These are phyloP conservation scores for Gambusia holbrooki DNA, from an alignment of 2,113 vertebrate species.

Conservation along the genomic window DNA sequence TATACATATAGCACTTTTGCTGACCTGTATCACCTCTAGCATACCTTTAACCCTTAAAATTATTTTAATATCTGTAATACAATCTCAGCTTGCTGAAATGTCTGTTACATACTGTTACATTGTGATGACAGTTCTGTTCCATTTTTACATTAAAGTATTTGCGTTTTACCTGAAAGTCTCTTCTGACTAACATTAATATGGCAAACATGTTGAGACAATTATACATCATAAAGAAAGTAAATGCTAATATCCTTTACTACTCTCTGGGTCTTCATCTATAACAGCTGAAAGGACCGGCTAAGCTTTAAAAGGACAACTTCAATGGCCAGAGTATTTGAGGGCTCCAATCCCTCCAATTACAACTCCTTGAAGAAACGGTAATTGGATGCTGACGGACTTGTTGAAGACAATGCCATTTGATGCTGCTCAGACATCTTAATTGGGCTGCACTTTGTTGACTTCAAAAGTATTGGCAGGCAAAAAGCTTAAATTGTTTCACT, in stretches of 20 bases:
- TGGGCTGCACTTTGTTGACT: background rate
- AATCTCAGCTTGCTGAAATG: background rate
- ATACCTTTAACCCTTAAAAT: too few species aligned
- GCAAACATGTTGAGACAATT: background rate
- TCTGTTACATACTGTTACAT: too few species aligned
- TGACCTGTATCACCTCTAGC: too few species aligned
- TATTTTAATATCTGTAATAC: too few species aligned
- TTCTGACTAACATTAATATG: background rate
- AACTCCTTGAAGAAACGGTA: conserved; percentile 24
- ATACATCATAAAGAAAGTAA: background rate
- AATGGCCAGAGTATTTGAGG: background rate
- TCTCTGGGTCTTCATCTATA: conserved; percentile 8
- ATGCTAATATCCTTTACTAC: background rate
- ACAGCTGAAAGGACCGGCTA: conserved; percentile 1
- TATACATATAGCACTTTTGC: too few species aligned
- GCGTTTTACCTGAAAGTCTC: background rate
- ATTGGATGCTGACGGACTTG: conserved; percentile 34
- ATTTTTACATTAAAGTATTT: background rate
- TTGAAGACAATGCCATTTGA: conserved; percentile 11
- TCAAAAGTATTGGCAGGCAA: background rate
- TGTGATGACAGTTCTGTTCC: too few species aligned
- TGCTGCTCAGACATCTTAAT: conserved; percentile 18
- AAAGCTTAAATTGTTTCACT: background rate
- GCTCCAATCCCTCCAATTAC: conserved; percentile 24
- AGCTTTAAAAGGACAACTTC: conserved; percentile 21